Evolutionary conservation across 2,888 invertebrate genomes (phyloP), one percentile per base, ranked within the genome.

Genomic region (Loripinus fragilis): DNA sequence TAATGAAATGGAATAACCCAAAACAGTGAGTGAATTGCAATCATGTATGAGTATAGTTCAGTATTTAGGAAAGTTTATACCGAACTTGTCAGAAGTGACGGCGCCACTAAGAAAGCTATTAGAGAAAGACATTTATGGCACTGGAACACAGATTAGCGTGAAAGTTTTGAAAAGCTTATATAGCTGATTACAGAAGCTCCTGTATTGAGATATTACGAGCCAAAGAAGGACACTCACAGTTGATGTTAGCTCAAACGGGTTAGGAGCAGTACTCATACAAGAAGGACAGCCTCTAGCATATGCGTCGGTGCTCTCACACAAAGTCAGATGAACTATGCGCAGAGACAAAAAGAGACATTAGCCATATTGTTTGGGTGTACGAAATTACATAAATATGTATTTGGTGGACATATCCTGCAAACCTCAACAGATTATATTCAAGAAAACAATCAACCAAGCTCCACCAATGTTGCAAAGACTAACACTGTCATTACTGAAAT

Each of bases 301-400:
- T 69, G 85, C 78, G 7, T 80, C 81, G 38, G 80, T 0, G 84
- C 76, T 30, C 25, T 85, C 28, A 72, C 86, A 30, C 45, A 35
- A 66, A 42, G 76, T 0, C 78, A 86, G 55, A 80, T 80, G 30
- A 74, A 68, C 25, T 82, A 85, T 52, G 78, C 80, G 0, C 79
- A 85, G 69, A 86, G 85, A 3, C 83, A 86, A 52, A 84, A 83
- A 66, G 81, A 86, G 38, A 79, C 81, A 20, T 48, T 86, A 7
- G 85, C 79, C 12, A 78, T 86, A 15, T 55, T 67, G 0, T 81
- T 74, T 70, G 78, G 69, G 7, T 80, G 83, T 70, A 69, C 65
- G 7, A 73, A 42, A 3, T 83, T 80, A 69, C 81, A 85, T 45
- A 30, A 85, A 17, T 78, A 72, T 45, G 30, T 80, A 15, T 82